Conservation (phyloP, 2,888 invertebrate species). For the Lobophora halterata region DNA sequence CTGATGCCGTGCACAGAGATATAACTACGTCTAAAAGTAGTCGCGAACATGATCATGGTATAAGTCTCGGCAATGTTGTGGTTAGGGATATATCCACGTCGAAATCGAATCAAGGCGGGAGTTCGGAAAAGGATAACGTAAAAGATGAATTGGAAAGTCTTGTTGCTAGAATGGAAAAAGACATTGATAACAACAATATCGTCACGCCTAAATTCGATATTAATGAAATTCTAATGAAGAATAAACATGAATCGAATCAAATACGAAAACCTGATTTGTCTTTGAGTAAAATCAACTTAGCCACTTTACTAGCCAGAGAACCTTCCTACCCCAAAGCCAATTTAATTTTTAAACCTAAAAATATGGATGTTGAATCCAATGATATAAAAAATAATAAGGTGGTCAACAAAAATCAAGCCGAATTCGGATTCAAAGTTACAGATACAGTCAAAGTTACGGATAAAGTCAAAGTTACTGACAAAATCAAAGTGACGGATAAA, state of each 20-base stretch:
- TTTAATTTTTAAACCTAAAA: not conserved
- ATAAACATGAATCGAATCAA: not conserved
- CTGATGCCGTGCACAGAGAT: too few species aligned
- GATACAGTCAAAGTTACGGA: too few species aligned
- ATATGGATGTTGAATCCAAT: too few species aligned
- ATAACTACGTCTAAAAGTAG: too few species aligned
- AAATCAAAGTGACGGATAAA: not conserved
- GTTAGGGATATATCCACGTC: too few species aligned
- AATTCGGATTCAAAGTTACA: not conserved
- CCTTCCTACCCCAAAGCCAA: conserved; percentile 3
- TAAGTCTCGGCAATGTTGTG: too few species aligned
- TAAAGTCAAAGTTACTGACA: not conserved
- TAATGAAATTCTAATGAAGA: not conserved
- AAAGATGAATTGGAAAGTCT: conserved; percentile 9
- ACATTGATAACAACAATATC: not conserved
- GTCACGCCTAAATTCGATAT: not conserved
- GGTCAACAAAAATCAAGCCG: not conserved
- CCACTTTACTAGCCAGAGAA: conserved; percentile 9
- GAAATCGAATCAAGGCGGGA: too few species aligned
- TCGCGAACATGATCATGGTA: too few species aligned
- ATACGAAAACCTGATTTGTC: not conserved
- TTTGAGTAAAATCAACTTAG: conserved; percentile 1
- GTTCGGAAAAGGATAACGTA: too few species aligned
- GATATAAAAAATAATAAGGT: conserved; percentile 2
- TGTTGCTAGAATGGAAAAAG: conserved; percentile 8